Evolutionary conservation across 64 coral and sea anemone species (phyloP).

Genomic region (Dendrophyllia cribrosa): DNA sequence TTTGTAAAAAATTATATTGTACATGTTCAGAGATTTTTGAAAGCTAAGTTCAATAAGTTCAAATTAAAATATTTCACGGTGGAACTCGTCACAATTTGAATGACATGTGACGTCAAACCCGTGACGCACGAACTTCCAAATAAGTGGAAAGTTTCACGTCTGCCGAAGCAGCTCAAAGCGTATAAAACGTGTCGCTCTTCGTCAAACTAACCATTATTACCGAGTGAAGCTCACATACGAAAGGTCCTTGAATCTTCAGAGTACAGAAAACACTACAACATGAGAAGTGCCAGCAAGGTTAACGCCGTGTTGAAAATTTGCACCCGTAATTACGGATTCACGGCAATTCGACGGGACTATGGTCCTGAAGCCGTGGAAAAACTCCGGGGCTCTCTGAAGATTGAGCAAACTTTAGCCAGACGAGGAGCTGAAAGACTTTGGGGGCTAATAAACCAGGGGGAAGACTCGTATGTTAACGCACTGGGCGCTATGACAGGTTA

Average conservation of each 20-base stretch:
- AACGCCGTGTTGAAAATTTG: conserved; percentile 17
- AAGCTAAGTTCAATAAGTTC: no score
- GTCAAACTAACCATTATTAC: neutral
- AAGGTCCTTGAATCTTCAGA: neutral
- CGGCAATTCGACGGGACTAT: conserved; percentile 69
- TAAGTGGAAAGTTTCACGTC: conserved; percentile 2
- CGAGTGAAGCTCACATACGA: neutral
- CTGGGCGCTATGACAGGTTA: conserved; percentile 87
- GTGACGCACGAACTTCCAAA: neutral
- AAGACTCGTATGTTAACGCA: conserved; percentile 64
- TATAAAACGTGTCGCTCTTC: neutral
- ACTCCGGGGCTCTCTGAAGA: conserved; percentile 68
- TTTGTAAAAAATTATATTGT: no score
- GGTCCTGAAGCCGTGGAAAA: conserved; percentile 71
- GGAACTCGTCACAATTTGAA: no score
- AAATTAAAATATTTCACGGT: no score
- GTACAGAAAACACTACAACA: neutral
- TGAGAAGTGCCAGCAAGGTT: neutral
- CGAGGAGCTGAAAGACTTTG: conserved; percentile 74
- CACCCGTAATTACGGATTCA: conserved; percentile 18
- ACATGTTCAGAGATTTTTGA: no score
- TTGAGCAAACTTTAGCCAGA: conserved; percentile 81
- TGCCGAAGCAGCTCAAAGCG: neutral
- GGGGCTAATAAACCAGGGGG: conserved; percentile 64
- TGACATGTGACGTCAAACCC: no score